Percentiles rank a stretch among this genome's conserved stretches.
These are phyloP conservation scores for Rhea pennata DNA, from an alignment of 2,113 vertebrate genomes.

Conservation along the genomic window DNA sequence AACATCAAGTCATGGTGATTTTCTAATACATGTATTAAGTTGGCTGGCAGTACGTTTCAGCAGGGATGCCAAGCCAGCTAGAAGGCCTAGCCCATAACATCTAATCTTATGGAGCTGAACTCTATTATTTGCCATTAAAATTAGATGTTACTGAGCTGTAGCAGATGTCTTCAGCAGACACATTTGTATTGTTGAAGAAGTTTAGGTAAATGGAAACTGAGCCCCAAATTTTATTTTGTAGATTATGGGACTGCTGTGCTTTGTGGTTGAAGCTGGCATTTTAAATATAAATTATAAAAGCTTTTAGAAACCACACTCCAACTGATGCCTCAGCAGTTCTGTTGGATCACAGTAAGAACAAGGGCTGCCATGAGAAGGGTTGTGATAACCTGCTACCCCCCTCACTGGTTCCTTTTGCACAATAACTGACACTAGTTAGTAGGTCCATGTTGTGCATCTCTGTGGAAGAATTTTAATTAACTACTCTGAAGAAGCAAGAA, in stretches of 20 bases:
- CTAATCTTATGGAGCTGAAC: conserved; percentile 83
- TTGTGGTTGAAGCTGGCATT: conserved; percentile 66
- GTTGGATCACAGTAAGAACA: conserved; percentile 64
- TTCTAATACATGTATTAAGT: conserved; percentile 68
- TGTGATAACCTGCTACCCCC: conserved; percentile 32
- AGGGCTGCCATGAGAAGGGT: not conserved
- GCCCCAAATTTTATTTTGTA: conserved; percentile 76
- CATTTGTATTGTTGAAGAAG: conserved; percentile 75
- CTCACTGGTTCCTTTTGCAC: conserved; percentile 1
- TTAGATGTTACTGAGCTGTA: conserved; percentile 80
- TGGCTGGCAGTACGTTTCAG: conserved; percentile 74
- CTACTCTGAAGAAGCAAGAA: conserved; percentile 1
- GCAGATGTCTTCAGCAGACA: conserved; percentile 80
- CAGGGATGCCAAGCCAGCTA: conserved; percentile 70
- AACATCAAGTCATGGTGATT: conserved; percentile 48
- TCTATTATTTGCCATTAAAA: conserved; percentile 84
- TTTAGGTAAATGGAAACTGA: conserved; percentile 83
- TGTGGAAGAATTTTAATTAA: conserved; percentile 68
- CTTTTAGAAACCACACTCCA: conserved; percentile 69
- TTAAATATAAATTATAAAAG: conserved; percentile 76
- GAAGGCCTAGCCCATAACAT: conserved; percentile 77
- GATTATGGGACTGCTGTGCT: conserved; percentile 70
- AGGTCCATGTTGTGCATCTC: conserved; percentile 48
- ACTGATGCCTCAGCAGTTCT: conserved; percentile 75
- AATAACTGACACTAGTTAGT: conserved; percentile 58